Evolutionary conservation across 2,888 invertebrate species (phyloP), one percentile per base, ranked within the genome.

Genomic region (Cerastis rubricosa): DNA sequence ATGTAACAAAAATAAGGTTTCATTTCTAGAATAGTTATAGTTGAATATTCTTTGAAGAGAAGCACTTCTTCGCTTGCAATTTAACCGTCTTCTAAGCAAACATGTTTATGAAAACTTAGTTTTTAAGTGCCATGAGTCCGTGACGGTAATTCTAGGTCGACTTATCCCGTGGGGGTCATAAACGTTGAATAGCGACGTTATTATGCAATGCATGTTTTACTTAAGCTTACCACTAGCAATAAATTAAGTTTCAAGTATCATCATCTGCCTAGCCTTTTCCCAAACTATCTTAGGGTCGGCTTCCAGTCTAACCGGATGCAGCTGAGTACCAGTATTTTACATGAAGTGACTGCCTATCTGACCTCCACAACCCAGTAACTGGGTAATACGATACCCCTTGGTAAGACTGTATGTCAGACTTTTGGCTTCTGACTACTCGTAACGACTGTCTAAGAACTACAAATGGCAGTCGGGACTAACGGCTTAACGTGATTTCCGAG

Each of bases 171-270:
- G 51, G 35, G 73, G 22, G 49, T 59, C 43, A 57, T 73, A 80
- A 65, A 78, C 43, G 64, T 64, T 64, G 47, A 35, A 25, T 57
- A 14, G 22, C 35, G 22, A 73, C 9, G 49, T 80, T 43, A 80
- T 22, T 49, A 80, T 72, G 51, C 43, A 47, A 64, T 64, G 80
- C 64, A 80, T 72, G 22, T 80, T 80, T 64, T 57, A 49, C 73
- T 49, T 22, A 22, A 51, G 1, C 9, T 64, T 71, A 11, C n/a
- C 12, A 68, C 22, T 19, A 45, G 49, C 35, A 29, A 54, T 78
- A 67, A 67, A n/a, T 25, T 29, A 76, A 75, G 45, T 51, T 66
- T 47, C n/a, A n/a, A n/a, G n/a, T n/a, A n/a, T n/a, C n/a, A n/a
- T n/a, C n/a, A n/a, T n/a, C n/a, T n/a, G n/a, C n/a, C n/a, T n/a